Base-by-base conservation (phyloP, 2,113 vertebrate species). In the Genyomyrus donnyi region DNA sequence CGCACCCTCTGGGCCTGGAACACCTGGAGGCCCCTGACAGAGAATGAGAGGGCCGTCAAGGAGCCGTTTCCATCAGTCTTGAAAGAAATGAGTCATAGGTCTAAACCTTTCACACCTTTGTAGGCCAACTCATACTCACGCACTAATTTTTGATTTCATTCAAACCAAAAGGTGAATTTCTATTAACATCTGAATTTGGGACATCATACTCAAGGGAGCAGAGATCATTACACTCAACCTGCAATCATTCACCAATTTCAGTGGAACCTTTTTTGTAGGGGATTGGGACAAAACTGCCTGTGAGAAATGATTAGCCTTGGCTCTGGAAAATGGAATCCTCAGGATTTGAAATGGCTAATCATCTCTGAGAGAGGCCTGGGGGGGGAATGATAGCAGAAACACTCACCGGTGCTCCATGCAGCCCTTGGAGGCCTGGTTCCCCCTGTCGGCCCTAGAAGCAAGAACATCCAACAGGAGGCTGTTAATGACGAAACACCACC, bases 391-490 rank as follows among this genome's bases (percentile, higher is more conserved):
- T 45, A 17, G 21, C 17, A 46, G 31, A 56, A 80, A 48, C 85
- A 95, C 97, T 97, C 93, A 98, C 97, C 46, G 90, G 91, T 74
- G 92, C 50, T n/a, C 97, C 97, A 3, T 94, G 94, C 49, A 97
- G 92, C 58, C 97, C 97, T 92, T 92, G 96, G 46, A 93, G 92
- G 15, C 97, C 97, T 0, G 94, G 93, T 11, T 96, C 94, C 90
- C 97, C 97, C 6, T 80, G 93, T n/a, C 95, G 95, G 86, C 97
- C 97, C 97, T 98, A 93, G 88, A 90, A 90, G 21, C 89, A 87
- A 92, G 77, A 90, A 89, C 48, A 53, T 11, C 49, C 50, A 58
- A 11, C 35, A 6, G 21, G 50, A 53, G 39, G 10, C 8, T 19
- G 48, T 52, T 42, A 53, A 15, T 53, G 17, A 31, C 1, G 8